These are phyloP conservation scores for Machaerirhynchus nigripectus DNA, from an alignment of 2,113 vertebrate species.

Conservation along the genomic window DNA sequence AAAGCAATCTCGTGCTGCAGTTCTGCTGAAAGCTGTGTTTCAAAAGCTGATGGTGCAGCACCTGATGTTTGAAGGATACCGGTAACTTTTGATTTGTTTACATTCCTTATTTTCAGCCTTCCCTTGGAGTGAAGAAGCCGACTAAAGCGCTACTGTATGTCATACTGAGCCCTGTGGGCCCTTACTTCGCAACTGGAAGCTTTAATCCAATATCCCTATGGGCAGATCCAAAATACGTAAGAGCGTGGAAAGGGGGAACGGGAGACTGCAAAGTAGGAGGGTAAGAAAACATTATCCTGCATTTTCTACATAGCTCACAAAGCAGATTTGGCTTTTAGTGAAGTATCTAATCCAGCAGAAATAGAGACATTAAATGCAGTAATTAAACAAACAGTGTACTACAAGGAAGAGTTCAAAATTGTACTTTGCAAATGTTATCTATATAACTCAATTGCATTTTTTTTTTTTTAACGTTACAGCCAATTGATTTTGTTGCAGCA, in stretches of 20 bases:
- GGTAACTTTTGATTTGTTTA: neutral
- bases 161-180: slow-evolving; percentile 84
- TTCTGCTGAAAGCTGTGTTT: neutral
- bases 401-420: neutral
- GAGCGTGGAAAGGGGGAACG: slow-evolving; percentile 89
- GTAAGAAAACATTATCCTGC: slow-evolving; percentile 63
- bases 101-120: slow-evolving; percentile 63
- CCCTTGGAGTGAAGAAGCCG: slow-evolving; percentile 83
- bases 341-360: neutral
- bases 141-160: slow-evolving; percentile 82
- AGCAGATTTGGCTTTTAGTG: neutral
- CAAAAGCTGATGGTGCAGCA: neutral
- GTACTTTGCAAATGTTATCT: neutral
- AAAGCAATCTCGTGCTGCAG: neutral
- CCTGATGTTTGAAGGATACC: neutral
- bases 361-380: neutral
- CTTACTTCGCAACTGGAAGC: slow-evolving; percentile 80
- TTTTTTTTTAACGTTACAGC: neutral
- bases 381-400: neutral
- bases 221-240: slow-evolving; percentile 86
- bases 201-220: slow-evolving; percentile 82
- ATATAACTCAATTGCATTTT: neutral
- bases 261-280: slow-evolving; percentile 93
- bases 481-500: neutral
- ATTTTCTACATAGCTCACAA: neutral